A percentile compares a stretch with the other conserved stretches of the same genome.
These are phyloP conservation scores for Mycetomoellerius zeteki DNA, from an alignment of 1,140 invertebrate species.

Conservation along the genomic window DNA sequence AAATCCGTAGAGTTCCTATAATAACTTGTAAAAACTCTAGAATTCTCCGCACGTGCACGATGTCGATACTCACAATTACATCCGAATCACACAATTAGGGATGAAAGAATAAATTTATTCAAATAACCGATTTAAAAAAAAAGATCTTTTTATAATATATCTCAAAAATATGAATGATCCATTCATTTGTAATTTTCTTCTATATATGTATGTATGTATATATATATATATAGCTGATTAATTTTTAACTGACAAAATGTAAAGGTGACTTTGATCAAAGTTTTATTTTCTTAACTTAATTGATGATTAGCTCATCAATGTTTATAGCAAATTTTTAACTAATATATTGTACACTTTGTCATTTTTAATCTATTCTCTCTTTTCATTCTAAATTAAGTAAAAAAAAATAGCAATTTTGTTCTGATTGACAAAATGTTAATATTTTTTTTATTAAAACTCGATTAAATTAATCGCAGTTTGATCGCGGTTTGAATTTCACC, in stretches of 20 bases:
- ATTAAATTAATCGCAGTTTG: background rate
- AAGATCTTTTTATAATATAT: too few relatives aligned
- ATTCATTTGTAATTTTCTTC: too few relatives aligned
- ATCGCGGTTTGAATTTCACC: background rate
- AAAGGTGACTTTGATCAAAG: background rate
- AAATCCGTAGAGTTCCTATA: too few relatives aligned
- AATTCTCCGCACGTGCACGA: too few relatives aligned
- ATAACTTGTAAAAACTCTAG: too few relatives aligned
- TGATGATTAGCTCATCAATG: background rate
- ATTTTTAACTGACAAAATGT: background rate
- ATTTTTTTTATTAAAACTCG: background rate
- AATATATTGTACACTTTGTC: background rate
- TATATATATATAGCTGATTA: background rate
- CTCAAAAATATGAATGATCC: too few relatives aligned
- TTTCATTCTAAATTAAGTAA: background rate
- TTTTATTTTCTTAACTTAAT: background rate
- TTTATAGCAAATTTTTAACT: background rate
- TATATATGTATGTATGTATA: too few relatives aligned
- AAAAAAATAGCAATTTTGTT: background rate
- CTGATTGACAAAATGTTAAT: background rate
- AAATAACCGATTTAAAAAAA: too few relatives aligned
- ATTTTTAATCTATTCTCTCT: background rate
- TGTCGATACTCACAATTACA: background rate
- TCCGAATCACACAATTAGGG: background rate
- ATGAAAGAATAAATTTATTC: too few relatives aligned